Percentiles rank a stretch among this genome's conserved stretches.
Evolutionary conservation across 1,140 invertebrate species (phyloP).

Genomic region (Drosophila parabipectinata): DNA sequence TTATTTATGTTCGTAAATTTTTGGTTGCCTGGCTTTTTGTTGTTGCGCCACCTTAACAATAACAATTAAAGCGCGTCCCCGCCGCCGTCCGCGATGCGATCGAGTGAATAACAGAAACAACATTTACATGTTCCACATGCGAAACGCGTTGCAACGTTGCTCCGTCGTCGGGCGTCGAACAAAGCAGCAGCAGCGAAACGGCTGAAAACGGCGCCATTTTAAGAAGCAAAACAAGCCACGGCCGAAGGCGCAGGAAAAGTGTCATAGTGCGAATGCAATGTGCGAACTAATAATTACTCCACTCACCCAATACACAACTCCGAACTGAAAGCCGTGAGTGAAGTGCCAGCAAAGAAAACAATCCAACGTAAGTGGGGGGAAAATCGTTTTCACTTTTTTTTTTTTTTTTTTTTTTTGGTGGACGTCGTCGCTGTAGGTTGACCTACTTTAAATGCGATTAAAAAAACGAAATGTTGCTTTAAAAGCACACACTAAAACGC

Average conservation of each 20-base stretch:
- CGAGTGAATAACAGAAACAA: slow-evolving; percentile 20
- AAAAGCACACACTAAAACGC: slow-evolving; percentile 6
- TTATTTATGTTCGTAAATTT: slow-evolving; percentile 80
- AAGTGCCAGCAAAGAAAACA: slow-evolving; percentile 48
- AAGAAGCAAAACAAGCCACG: slow-evolving; percentile 77
- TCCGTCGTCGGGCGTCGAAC: slow-evolving; percentile 64
- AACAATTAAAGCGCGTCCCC: slow-evolving; percentile 26
- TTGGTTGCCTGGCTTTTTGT: slow-evolving; percentile 58
- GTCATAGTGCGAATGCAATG: slow-evolving; percentile 62
- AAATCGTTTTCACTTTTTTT: slow-evolving; percentile 3
- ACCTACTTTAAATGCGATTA: slow-evolving; percentile 72
- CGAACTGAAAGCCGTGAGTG: slow-evolving; percentile 29
- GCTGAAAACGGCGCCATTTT: slow-evolving; percentile 83
- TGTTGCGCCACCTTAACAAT: slow-evolving; percentile 55
- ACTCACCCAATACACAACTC: slow-evolving; percentile 4
- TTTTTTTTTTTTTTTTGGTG: slow-evolving; percentile 23
- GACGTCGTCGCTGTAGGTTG: slow-evolving; percentile 52
- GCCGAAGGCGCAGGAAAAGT: slow-evolving; percentile 49
- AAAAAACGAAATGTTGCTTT: slow-evolving; percentile 18
- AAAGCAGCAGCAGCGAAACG: slow-evolving; percentile 68
- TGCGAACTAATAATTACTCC: slow-evolving; percentile 25
- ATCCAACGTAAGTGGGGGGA: slow-evolving; percentile 62
- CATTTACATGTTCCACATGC: slow-evolving; percentile 19
- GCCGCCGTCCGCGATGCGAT: slow-evolving; percentile 13
- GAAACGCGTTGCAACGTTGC: slow-evolving; percentile 38